Base-by-base conservation (phyloP, 2,888 invertebrate genomes). In the Unio delphinus region DNA sequence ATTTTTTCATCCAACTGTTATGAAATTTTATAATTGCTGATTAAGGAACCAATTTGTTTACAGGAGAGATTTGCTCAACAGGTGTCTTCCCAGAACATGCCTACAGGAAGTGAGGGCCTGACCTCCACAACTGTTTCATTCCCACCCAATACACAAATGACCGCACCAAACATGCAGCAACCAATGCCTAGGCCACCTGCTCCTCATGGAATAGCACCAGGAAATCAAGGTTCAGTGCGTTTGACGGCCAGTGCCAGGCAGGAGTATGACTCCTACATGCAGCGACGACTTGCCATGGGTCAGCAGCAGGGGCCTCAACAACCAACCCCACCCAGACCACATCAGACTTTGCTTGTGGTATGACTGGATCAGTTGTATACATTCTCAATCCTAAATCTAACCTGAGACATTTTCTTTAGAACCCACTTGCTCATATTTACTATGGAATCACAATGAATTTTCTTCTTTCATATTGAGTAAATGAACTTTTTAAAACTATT, bases 211-310 rank as follows among this genome's bases (percentile, higher is more conserved):
- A 65, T 65, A 58, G 80, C 80, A 64, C 79, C 80, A 4, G 78
- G 75, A 1, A 68, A 61, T 54, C 70, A 57, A n/a, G 74, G 68
- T 57, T 70, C 80, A 18, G 77, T 67, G n/a, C 71, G 77, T 15
- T 73, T 80, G 56, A 75, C 76, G 4, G 72, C 72, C 18, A 76
- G 70, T 7, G 85, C 82, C 60, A 72, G 88, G 30, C 88, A 87
- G 76, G 89, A 89, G 73, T 89, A 89, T 77, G 89, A 89, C 65
- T 78, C 76, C 8, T 89, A 88, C 76, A 86, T 89, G 85, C 87
- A 88, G 77, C 81, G 83, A 61, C 74, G 88, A 45, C 76, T 89
- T 18, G 77, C 87, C 15, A 81, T 75, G 73, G 75, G 70, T 30
- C 83, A 64, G 59, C 78, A 65, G 59, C 77, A 70, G 59, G 73